Evolutionary conservation across 1,140 invertebrate species (phyloP).

Genomic region (Planococcus citri): DNA sequence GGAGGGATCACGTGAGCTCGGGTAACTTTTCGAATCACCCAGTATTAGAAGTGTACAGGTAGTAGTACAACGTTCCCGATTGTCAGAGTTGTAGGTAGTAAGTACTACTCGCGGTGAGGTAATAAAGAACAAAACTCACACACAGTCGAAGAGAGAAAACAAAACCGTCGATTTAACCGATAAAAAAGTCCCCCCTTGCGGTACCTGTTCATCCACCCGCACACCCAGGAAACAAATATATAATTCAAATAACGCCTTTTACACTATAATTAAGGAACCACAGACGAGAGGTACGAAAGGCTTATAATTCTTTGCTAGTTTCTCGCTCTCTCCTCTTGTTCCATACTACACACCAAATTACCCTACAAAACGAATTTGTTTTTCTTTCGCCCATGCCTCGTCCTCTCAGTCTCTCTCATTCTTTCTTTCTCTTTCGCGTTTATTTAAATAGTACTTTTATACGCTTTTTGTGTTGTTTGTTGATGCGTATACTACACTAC

Average conservation of each 20-base stretch:
- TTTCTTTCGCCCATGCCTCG: too few species aligned
- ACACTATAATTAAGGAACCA: constrained; percentile 18
- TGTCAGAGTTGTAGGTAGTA: too few species aligned
- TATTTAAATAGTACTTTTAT: constrained; percentile 6
- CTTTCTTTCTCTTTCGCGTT: too few species aligned
- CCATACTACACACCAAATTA: not conserved
- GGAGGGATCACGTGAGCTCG: too few species aligned
- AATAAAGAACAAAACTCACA: not conserved
- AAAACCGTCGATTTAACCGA: constrained; percentile 12
- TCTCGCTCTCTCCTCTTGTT: too few species aligned
- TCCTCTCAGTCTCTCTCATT: too few species aligned
- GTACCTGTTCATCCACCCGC: not conserved
- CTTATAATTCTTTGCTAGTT: constrained; percentile 18
- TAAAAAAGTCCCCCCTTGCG: constrained; percentile 4
- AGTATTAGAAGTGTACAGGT: too few species aligned
- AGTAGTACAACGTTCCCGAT: too few species aligned
- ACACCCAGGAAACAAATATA: constrained; percentile 1
- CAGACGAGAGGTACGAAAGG: constrained; percentile 14
- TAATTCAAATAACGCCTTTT: constrained; percentile 19
- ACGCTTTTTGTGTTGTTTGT: not conserved
- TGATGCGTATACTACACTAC: constrained; percentile 6
- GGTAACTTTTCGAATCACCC: not conserved
- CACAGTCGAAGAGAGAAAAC: not conserved
- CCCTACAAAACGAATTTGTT: constrained; percentile 13
- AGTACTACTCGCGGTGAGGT: not conserved